Evolutionary conservation across 2,797 vertebrate genomes (phyloP), one percentile per base, ranked within the genome.

Genomic region (Argya squamiceps): DNA sequence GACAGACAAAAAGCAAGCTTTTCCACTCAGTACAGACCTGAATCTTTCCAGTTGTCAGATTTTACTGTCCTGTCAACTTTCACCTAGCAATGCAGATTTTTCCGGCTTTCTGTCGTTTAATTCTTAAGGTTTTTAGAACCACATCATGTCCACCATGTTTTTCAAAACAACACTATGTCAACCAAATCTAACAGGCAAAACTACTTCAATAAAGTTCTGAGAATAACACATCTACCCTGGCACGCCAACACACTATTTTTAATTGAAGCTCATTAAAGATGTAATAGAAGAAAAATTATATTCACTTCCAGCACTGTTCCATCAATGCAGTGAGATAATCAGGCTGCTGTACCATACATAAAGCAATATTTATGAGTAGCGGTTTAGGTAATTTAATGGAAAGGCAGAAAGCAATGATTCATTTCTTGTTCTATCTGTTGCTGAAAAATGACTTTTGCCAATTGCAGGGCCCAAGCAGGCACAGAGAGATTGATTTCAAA

Each of bases 201-300:
- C 5, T 3, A 44, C 79, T 91, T 92, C 82, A 84, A 84, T 39
- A 95, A 94, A 96, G 80, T 86, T 96, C 95, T 91, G 94, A 93
- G 95, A 97, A 95, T 88, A 97, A 93, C 94, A 84, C 78, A 83
- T 95, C 78, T 90, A 69, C 76, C 93, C 89, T 71, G 79, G 84
- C 77, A 94, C 1, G 9, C 95, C 96, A 96, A 93, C 93, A 96
- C 95, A 84, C 93, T 95, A 78, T 93, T 97, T 97, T 97, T 97
- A 97, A 98, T 95, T 95, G 76, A 74, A 82, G 93, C 93, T 97
- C 85, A 94, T 97, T 96, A 97, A 96, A 94, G 93, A 97, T 91
- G 95, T 93, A 97, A 95, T 83, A 93, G 93, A 88, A 97, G 94
- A 96, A 93, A 91, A 97, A 97, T 77, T 87, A 93, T 84, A 93